Evolutionary conservation across 2,113 vertebrate genomes (phyloP).

Genomic region (Mustela nigripes): DNA sequence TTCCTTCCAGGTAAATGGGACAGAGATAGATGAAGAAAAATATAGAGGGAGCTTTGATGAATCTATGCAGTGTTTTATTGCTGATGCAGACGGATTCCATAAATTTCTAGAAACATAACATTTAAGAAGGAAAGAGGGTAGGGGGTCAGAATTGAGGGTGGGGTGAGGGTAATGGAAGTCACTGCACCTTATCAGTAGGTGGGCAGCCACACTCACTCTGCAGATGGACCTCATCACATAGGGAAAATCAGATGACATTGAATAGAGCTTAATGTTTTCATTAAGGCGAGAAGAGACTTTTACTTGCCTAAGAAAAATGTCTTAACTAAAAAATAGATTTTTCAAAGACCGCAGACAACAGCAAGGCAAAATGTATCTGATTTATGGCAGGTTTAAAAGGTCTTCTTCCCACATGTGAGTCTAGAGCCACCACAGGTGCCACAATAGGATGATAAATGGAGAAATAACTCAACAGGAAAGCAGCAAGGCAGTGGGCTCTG

Average conservation of each 20-base stretch:
- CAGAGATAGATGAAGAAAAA: conserved; percentile 76
- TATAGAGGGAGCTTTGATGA: conserved; percentile 61
- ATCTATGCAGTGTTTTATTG: conserved; percentile 68
- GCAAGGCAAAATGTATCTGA: conserved; percentile 83
- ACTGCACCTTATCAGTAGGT: conserved; percentile 36
- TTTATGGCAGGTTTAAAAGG: conserved; percentile 83
- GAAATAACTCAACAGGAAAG: conserved; percentile 74
- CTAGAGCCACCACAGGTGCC: conserved; percentile 64
- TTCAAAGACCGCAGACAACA: conserved; percentile 81
- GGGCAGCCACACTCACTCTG: conserved; percentile 76
- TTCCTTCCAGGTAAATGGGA: conserved; percentile 74
- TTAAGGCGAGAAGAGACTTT: conserved; percentile 84
- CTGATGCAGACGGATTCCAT: conserved; percentile 44
- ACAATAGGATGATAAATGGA: conserved; percentile 79
- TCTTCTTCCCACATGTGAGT: conserved; percentile 78
- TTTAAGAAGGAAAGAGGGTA: background rate
- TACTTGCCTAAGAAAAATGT: conserved; percentile 85
- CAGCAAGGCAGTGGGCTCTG: conserved; percentile 44
- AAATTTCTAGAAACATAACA: conserved; percentile 49
- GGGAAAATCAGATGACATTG: conserved; percentile 79
- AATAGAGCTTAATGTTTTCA: conserved; percentile 83
- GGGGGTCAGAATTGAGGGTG: background rate
- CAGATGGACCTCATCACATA: conserved; percentile 66
- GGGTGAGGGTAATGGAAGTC: background rate
- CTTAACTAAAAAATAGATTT: conserved; percentile 85